phyloP scores from a whole-genome alignment of 2,113 vertebrate species.

The Cavia aperea region DNA sequence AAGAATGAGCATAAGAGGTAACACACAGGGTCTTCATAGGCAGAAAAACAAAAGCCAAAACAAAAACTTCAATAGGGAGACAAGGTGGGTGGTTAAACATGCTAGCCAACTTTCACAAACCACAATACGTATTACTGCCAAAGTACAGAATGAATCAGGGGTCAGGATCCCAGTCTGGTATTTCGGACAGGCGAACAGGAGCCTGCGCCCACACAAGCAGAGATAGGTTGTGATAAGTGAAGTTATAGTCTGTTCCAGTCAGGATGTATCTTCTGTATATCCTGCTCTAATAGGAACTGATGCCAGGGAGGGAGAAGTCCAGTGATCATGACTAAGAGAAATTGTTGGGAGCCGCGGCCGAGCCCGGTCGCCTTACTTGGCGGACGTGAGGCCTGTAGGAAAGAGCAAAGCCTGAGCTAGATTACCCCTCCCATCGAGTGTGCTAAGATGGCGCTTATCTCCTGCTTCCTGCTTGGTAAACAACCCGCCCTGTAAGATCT shows the following conservation, averaged over 20 bases:
- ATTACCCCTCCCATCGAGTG: too few species aligned
- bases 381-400: too few species aligned
- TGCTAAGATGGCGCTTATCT: too few species aligned
- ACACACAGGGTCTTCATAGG: background rate
- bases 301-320: background rate
- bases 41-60: background rate
- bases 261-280: background rate
- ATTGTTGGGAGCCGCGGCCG: too few species aligned
- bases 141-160: constrained; percentile 43
- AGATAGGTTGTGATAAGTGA: background rate
- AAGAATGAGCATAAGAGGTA: background rate
- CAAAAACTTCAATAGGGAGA: background rate
- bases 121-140: constrained; percentile 1
- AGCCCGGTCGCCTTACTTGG: too few species aligned
- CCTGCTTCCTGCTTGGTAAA: too few species aligned
- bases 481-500: too few species aligned
- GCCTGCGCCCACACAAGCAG: constrained; percentile 30
- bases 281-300: background rate
- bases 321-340: background rate
- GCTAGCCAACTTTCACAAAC: constrained; percentile 46
- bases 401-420: too few species aligned
- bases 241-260: background rate
- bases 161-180: constrained; percentile 38
- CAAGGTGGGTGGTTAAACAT: constrained; percentile 48
- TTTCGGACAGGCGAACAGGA: constrained; percentile 22